phyloP scores from a whole-genome alignment of 2,113 vertebrate genomes.

The Eleginops maclovinus region DNA sequence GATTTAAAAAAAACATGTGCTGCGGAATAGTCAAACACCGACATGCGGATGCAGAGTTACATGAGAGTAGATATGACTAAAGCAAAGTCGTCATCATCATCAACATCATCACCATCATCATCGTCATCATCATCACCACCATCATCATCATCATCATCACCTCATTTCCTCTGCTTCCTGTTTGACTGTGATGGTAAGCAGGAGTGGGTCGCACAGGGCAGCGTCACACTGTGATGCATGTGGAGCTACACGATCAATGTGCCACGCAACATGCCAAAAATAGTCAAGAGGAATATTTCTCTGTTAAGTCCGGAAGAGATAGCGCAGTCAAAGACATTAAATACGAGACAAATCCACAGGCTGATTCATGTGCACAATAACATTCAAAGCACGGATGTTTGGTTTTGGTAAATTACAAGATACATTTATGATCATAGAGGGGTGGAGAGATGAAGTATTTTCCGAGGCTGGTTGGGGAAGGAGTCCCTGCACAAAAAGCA shows the following conservation, averaged over 20 bases:
- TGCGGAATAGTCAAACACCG: neutral
- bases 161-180: neutral
- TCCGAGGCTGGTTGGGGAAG: no score
- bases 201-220: neutral
- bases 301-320: neutral
- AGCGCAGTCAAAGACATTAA: neutral
- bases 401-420: no score
- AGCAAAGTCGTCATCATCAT: neutral
- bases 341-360: no score
- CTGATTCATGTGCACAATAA: no score
- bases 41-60: neutral
- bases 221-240: neutral
- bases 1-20: constrained; percentile 3
- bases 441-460: no score
- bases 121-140: constrained; percentile 1
- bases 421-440: no score
- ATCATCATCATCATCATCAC: constrained; percentile 2
- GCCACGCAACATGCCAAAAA: neutral
- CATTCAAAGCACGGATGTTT: no score
- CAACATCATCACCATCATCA: neutral
- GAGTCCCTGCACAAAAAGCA: no score
- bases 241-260: neutral
- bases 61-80: neutral
- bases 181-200: neutral
- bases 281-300: neutral